Conservation (phyloP, 2,888 invertebrate genomes). For the Oligia latruncula region DNA sequence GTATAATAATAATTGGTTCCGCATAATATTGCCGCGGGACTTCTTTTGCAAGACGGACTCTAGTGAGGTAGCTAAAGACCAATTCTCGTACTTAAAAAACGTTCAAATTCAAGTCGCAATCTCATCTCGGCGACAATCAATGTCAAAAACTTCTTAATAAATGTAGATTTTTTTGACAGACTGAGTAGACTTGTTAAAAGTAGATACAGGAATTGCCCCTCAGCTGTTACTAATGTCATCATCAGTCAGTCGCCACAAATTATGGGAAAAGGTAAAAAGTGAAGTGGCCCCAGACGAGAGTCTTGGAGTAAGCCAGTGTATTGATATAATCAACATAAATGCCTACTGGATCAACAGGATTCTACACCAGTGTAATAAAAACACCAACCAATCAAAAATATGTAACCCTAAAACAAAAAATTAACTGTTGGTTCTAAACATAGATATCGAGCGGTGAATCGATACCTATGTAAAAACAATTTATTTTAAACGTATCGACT, state of each 20-base stretch:
- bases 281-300: not conserved
- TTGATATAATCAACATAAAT: not conserved
- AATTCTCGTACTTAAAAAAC: too few species aligned
- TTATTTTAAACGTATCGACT: not conserved
- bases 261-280: not conserved
- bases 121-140: too few species aligned
- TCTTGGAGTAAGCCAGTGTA: not conserved
- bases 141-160: too few species aligned
- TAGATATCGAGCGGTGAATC: not conserved
- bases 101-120: too few species aligned
- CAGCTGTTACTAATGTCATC: not conserved
- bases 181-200: too few species aligned
- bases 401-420: not conserved
- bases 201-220: too few species aligned
- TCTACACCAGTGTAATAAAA: not conserved
- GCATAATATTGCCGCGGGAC: too few species aligned
- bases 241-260: not conserved
- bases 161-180: too few species aligned
- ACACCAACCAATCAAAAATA: not conserved
- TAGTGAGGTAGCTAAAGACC: too few species aligned
- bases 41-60: too few species aligned
- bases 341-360: not conserved
- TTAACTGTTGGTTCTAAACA: not conserved
- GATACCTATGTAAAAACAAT: not conserved
- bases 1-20: too few species aligned